Base-by-base conservation (phyloP, 2,113 vertebrate species). In the Elephantulus edwardii region DNA sequence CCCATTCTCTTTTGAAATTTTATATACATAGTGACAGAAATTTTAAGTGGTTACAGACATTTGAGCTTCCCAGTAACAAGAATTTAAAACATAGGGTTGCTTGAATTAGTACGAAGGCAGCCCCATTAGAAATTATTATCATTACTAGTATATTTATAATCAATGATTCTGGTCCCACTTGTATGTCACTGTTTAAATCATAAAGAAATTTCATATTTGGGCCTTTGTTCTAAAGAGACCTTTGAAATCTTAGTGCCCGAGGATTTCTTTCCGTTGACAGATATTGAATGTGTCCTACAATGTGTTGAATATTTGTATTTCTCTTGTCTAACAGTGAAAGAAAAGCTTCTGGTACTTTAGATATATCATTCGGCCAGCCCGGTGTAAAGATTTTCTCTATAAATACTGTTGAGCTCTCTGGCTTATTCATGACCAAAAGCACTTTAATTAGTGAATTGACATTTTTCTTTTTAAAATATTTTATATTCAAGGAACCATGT, bases 371-470 rank as follows among this genome's bases (percentile, higher is more conserved):
- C 84, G 78, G n/a, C 50, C 88, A 88, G 40, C 80, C 42, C 4
- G n/a, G 4, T 70, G 20, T 68, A 62, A 88, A 92, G 30, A 93
- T 17, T 70, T 26, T 42, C 13, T 66, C 17, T 87, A 46, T 90
- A 88, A 91, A 88, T 60, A 91, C 35, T 83, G 12, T 17, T 89
- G 52, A 74, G 16, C n/a, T 88, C 44, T 66, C 56, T 91, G 28
- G 62, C 40, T 86, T 92, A 28, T 40, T 83, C 38, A 71, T 89
- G 13, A 9, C 83, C 30, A 46, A 87, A 75, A 78, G 68, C 26
- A 86, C 16, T 89, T 91, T 91, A 93, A 86, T 88, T 89, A 89
- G 66, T 80, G 30, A 64, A 71, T 58, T 88, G 26, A 70, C 20
- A n/a, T 81, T 91, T 92, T 90, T 46, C 30, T 42, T 42, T 76